Base-by-base conservation (phyloP, 2,797 vertebrate species). In the Urosaurus nigricauda region DNA sequence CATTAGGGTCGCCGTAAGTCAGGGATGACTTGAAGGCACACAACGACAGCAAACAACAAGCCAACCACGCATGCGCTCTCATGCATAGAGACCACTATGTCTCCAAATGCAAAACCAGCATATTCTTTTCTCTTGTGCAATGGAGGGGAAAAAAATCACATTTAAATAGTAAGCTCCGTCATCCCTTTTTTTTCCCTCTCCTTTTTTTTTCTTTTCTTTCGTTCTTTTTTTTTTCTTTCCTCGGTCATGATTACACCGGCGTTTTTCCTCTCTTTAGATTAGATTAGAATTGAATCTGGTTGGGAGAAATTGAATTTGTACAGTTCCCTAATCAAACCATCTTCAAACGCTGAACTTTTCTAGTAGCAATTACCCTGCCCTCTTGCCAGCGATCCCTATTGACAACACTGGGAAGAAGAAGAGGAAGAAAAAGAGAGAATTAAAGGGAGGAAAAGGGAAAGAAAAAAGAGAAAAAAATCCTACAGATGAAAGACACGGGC, bases 211-310 rank as follows among this genome's bases (percentile, higher is more conserved):
- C 47, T 51, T 51, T 51, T 9, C 47, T 51, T 51, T 51, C 47
- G 47, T 51, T 51, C 47, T 51, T 51, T 51, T 51, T 51, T 9
- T 51, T 51, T 9, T 9, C 2, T 65, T 29, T 29, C 8, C 21
- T 21, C 7, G 26, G 26, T 93, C 95, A 92, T 94, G 93, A 94
- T 95, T 95, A 93, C 88, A 83, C 88, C 91, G 87, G 93, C 91
- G 94, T 96, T 96, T 95, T 95, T 51, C 47, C 94, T 93, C 74
- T 95, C 91, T 94, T 91, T 95, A 93, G 94, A 96, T 96, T 94
- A 95, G 94, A 95, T 95, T 94, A 94, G 96, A 96, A 96, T 93
- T 95, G 95, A 95, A 94, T 96, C 94, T 95, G 90, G 91, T 87
- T 83, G 32, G 90, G 92, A 92, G 91, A 95, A 96, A 97, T 96